A percentile compares a stretch with the other conserved stretches of the same genome.
These are phyloP conservation scores for Drosophila varians DNA, from an alignment of 1,140 invertebrate genomes.

Conservation along the genomic window DNA sequence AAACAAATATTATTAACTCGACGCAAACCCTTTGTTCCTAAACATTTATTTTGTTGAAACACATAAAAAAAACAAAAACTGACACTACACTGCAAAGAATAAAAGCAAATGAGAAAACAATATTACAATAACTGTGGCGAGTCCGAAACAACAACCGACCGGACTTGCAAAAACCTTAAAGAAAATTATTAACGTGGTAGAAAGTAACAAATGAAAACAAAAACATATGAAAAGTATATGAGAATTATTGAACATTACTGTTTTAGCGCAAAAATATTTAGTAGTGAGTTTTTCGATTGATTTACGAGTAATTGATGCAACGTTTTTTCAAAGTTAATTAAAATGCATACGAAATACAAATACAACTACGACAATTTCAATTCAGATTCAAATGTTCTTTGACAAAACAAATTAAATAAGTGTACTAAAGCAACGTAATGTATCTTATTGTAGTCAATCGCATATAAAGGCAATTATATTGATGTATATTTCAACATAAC, in stretches of 20 bases:
- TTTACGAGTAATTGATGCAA: constrained; percentile 56
- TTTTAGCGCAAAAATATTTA: constrained; percentile 61
- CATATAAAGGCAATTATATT: constrained; percentile 55
- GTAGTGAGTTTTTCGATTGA: constrained; percentile 74
- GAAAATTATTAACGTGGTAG: constrained; percentile 72
- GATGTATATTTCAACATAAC: constrained; percentile 67
- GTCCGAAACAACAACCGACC: constrained; percentile 51
- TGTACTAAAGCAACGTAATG: constrained; percentile 61
- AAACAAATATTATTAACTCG: constrained; percentile 57
- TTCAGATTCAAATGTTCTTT: constrained; percentile 57
- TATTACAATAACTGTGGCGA: constrained; percentile 83
- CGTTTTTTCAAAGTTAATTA: constrained; percentile 70
- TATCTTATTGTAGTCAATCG: constrained; percentile 62
- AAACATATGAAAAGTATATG: constrained; percentile 34
- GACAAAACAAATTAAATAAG: constrained; percentile 78
- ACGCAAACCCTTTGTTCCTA: constrained; percentile 64
- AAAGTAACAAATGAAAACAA: constrained; percentile 36
- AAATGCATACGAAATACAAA: constrained; percentile 26
- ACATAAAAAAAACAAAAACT: constrained; percentile 38
- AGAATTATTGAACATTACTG: constrained; percentile 38
- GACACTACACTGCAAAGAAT: constrained; percentile 47
- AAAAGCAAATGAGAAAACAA: constrained; percentile 69
- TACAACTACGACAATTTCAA: constrained; percentile 58
- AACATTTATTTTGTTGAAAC: constrained; percentile 54
- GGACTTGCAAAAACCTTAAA: constrained; percentile 55